Conservation (phyloP, 2,888 invertebrate species). For the Habroteleia sp. region DNA sequence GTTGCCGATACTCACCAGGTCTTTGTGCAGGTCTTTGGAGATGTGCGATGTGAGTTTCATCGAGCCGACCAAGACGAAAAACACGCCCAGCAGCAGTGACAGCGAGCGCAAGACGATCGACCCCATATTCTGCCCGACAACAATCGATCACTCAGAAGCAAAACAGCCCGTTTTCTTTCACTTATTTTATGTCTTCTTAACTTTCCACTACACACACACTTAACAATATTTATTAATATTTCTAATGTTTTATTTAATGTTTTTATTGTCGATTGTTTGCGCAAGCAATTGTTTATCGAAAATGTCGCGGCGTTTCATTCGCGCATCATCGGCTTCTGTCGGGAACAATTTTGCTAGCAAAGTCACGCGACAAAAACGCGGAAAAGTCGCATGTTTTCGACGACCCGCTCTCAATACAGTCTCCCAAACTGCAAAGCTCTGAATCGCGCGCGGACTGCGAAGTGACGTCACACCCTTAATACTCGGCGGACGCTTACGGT, state of each 20-base stretch:
- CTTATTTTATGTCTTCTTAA: background rate
- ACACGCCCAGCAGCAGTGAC: slow-evolving; percentile 94
- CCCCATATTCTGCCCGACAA: slow-evolving; percentile 79
- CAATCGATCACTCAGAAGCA: slow-evolving; percentile 3
- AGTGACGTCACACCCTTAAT: slow-evolving; percentile 55
- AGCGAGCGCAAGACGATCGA: slow-evolving; percentile 94
- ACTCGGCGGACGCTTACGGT: slow-evolving; percentile 27
- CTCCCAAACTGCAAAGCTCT: slow-evolving; percentile 28
- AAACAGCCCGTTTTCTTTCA: too few relatives aligned
- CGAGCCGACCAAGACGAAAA: slow-evolving; percentile 96
- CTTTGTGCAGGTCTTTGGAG: slow-evolving; percentile 97
- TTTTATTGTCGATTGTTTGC: too few relatives aligned
- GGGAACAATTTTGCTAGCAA: background rate
- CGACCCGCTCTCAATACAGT: slow-evolving; percentile 49
- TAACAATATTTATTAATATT: background rate
- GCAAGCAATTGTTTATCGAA: background rate
- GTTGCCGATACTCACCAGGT: slow-evolving; percentile 87
- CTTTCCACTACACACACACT: too few relatives aligned
- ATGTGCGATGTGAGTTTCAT: slow-evolving; percentile 95
- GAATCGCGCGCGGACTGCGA: slow-evolving; percentile 40
- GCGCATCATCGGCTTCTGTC: background rate
- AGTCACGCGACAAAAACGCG: slow-evolving; percentile 4
- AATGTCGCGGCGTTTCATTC: background rate
- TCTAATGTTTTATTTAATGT: background rate
- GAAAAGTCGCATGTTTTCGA: slow-evolving; percentile 50